Evolutionary conservation across 2,797 vertebrate species (phyloP), one percentile per base, ranked within the genome.

Genomic region (Neomorphus geoffroyi): DNA sequence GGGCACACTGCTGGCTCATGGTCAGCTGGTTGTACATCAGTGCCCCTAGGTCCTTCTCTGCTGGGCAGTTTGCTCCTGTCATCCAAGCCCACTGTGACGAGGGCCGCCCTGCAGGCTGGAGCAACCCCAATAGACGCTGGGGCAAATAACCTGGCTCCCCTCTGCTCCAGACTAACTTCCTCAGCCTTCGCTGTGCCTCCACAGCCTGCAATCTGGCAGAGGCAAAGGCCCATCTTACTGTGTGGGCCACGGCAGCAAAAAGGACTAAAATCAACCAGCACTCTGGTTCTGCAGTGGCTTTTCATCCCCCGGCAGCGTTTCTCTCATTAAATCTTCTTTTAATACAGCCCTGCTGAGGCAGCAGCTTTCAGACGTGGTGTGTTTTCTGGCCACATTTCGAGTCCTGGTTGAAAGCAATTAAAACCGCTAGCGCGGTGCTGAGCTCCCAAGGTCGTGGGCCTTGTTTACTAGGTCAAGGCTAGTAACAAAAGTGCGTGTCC

Each of bases 401-500:
- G 66, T 15, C 70, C 62, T 15, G 13, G 46, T 4, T 61, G 90
- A 51, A 67, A 90, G 85, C 78, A 92, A 93, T 80, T 62, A 85
- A 57, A 92, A 66, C 30, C 6, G 8, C n/a, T 62, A 23, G 54
- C 10, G 6, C 21, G 45, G 45, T 15, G 23, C 57, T 37, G 66
- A 24, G 86, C 23, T 88, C 32, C 86, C 62, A 7, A 12, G 79
- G 77, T 67, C 75, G 60, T 33, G 11, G 75, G 43, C 46, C 45
- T 32, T 17, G 50, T 19, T 46, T 3, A 19, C 30, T 39, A 57
- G 75, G 72, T 11, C 18, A 1, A 5, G 74, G 45, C 84, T 50
- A 32, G 35, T 15, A 51, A 7, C 3, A 5, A 1, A 0, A 22
- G 28, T 66, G 58, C 3, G 0, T 11, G 56, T 60, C 48, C 48